Evolutionary conservation across 2,888 invertebrate species (phyloP).

Genomic region (Andrena haemorrhoa): DNA sequence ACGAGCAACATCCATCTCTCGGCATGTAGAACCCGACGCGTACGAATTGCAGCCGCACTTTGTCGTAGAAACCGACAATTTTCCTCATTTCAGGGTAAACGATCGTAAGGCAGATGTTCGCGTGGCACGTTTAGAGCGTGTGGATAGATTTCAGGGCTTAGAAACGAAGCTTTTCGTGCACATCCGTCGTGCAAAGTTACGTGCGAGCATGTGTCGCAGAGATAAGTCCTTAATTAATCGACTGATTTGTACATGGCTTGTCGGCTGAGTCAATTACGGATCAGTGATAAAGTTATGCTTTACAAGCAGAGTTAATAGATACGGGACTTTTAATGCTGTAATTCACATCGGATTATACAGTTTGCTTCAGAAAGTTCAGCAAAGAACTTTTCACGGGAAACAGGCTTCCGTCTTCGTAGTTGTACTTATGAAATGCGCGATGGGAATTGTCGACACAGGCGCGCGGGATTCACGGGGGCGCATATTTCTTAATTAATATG

Average conservation of each 20-base stretch:
- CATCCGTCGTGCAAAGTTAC: conserved; percentile 39
- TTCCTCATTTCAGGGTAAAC: conserved; percentile 37
- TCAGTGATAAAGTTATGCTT: conserved; percentile 19
- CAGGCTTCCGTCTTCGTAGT: background rate
- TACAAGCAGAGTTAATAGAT: background rate
- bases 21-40: background rate
- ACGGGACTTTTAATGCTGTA: too few species aligned
- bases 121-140: conserved; percentile 19
- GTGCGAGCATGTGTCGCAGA: conserved; percentile 27
- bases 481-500: conserved; percentile 50
- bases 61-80: conserved; percentile 15
- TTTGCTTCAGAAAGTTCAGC: too few species aligned
- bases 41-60: background rate
- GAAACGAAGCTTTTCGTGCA: conserved; percentile 30
- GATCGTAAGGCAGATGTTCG: conserved; percentile 25
- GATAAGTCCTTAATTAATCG: conserved; percentile 68
- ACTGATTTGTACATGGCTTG: conserved; percentile 57
- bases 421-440: background rate
- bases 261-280: conserved; percentile 13
- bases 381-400: background rate
- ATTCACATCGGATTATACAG: too few species aligned
- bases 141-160: conserved; percentile 37
- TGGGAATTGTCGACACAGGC: conserved; percentile 1
- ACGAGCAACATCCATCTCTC: background rate
- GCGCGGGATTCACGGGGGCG: conserved; percentile 2